phyloP scores from a whole-genome alignment of 2,797 vertebrate genomes.

The Dryobates pubescens region DNA sequence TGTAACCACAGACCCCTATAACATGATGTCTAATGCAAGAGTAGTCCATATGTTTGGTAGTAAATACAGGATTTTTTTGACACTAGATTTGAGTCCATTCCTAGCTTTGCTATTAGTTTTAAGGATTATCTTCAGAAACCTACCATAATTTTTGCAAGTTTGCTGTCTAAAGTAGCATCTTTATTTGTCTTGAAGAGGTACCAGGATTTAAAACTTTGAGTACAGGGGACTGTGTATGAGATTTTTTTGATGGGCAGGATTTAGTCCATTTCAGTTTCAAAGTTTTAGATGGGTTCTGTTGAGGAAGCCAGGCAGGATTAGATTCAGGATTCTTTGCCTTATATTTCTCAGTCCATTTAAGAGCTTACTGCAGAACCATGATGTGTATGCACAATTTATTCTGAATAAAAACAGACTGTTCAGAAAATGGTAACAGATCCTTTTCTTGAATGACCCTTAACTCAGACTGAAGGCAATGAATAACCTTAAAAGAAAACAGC shows the following conservation, averaged over 20 bases:
- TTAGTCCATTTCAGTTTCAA: background rate
- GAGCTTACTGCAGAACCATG: background rate
- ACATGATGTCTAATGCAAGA: accelerated
- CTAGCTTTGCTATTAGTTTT: background rate
- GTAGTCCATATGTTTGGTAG: background rate
- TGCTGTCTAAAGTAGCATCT: background rate
- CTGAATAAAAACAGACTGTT: background rate
- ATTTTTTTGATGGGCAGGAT: background rate
- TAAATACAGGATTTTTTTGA: background rate
- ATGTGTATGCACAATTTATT: background rate
- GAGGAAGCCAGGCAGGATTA: background rate
- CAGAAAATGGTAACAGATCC: background rate
- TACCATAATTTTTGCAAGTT: background rate
- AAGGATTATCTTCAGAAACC: background rate
- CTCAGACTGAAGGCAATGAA: background rate
- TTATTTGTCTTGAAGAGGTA: background rate
- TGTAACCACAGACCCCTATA: background rate
- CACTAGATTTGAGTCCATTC: background rate
- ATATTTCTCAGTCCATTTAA: background rate
- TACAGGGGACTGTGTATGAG: background rate
- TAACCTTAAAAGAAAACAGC: background rate
- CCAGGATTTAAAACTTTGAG: background rate
- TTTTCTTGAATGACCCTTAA: background rate
- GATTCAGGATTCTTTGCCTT: background rate
- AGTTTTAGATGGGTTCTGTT: background rate